Percentiles rank a stretch among this genome's conserved stretches.
These are phyloP conservation scores for Scomber colias DNA, from an alignment of 2,113 vertebrate genomes.

Conservation along the genomic window DNA sequence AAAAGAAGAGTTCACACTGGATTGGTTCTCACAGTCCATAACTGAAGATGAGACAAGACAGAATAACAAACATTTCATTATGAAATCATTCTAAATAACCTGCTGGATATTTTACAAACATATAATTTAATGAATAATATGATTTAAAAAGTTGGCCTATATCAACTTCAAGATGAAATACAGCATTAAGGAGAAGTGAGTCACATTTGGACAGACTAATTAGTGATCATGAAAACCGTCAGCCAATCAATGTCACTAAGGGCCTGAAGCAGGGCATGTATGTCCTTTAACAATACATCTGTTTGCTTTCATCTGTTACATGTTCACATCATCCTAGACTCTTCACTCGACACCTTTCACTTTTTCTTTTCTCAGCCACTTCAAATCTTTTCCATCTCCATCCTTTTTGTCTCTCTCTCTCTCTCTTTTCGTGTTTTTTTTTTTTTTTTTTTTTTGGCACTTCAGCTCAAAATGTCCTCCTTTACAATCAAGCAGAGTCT, in stretches of 20 bases:
- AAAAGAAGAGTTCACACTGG: conserved; percentile 61
- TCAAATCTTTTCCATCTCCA: background rate
- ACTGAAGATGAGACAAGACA: conserved; percentile 23
- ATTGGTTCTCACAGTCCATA: conserved; percentile 72
- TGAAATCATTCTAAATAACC: background rate
- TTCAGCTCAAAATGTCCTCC: no score
- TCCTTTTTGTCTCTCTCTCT: background rate
- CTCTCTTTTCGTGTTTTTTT: background rate
- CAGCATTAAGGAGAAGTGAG: background rate
- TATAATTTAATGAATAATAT: background rate
- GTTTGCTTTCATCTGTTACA: conserved; percentile 20
- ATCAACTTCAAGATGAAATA: background rate
- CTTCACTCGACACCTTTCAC: background rate
- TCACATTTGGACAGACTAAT: conserved; percentile 25
- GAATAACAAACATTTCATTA: background rate
- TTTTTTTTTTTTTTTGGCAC: background rate
- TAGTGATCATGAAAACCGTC: conserved; percentile 17
- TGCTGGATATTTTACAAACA: background rate
- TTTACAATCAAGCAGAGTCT: background rate
- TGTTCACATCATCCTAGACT: background rate
- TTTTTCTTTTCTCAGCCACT: conserved; percentile 4
- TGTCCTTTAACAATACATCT: background rate
- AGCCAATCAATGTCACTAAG: conserved; percentile 2
- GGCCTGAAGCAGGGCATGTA: background rate
- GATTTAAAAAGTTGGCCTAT: background rate